Evolutionary conservation across 1,140 invertebrate genomes (phyloP).

Genomic region (Samia ricini): DNA sequence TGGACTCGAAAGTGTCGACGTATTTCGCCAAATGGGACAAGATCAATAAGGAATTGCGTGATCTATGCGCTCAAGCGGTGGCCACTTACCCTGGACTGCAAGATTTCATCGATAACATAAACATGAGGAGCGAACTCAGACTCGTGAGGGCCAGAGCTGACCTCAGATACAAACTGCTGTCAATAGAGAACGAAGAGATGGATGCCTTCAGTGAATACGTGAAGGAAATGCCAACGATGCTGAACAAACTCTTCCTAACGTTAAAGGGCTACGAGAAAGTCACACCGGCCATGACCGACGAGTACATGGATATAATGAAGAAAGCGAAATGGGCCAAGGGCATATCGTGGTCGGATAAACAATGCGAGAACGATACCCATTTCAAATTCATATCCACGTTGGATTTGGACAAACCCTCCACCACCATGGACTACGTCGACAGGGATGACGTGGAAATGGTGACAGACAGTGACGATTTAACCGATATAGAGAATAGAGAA

Average conservation of each 20-base stretch:
- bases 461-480: conserved; percentile 54
- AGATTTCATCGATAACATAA: conserved; percentile 49
- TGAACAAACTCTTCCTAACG: conserved; percentile 66
- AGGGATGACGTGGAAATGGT: conserved; percentile 39
- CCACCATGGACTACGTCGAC: conserved; percentile 32
- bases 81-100: conserved; percentile 40
- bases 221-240: conserved; percentile 62
- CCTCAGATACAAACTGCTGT: conserved; percentile 43
- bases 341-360: conserved; percentile 63
- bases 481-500: conserved; percentile 53
- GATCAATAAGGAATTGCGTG: conserved; percentile 36
- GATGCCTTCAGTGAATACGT: conserved; percentile 57
- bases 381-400: conserved; percentile 62
- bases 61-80: conserved; percentile 38
- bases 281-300: conserved; percentile 53
- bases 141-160: conserved; percentile 41
- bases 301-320: conserved; percentile 69
- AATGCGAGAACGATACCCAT: conserved; percentile 42
- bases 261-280: conserved; percentile 68
- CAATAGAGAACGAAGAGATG: conserved; percentile 58
- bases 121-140: conserved; percentile 42
- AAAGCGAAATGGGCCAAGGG: conserved; percentile 64
- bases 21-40: conserved; percentile 51
- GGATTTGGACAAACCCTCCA: conserved; percentile 48
- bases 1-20: conserved; percentile 49